These are phyloP conservation scores for Stigmatopora argus DNA, from an alignment of 2,113 vertebrate genomes.

Conservation along the genomic window DNA sequence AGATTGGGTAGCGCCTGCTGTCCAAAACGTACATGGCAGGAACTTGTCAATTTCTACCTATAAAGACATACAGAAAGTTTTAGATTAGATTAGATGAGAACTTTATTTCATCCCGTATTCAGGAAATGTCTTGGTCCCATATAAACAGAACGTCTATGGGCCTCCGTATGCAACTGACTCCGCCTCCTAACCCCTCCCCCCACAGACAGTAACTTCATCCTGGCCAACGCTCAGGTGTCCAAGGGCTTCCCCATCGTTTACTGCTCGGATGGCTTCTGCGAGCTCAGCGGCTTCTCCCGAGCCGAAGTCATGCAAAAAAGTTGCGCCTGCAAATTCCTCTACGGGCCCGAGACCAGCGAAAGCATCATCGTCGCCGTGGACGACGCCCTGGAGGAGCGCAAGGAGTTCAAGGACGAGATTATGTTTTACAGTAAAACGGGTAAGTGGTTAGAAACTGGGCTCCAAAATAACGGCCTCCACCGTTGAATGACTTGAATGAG, in stretches of 20 bases:
- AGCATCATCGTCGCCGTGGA: slow-evolving; percentile 88
- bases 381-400: slow-evolving; percentile 86
- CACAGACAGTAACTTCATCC: slow-evolving; percentile 97
- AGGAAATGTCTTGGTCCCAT: no score
- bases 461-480: not conserved
- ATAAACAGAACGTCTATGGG: no score
- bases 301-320: slow-evolving; percentile 99
- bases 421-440: slow-evolving; percentile 90
- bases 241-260: slow-evolving; percentile 97
- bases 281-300: slow-evolving; percentile 89
- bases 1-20: no score
- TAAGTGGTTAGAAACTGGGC: slow-evolving; percentile 10
- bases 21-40: no score
- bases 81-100: no score
- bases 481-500: not conserved
- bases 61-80: no score
- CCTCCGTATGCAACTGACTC: not conserved
- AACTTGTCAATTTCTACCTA: no score
- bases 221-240: slow-evolving; percentile 94
- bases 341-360: slow-evolving; percentile 87
- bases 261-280: slow-evolving; percentile 99
- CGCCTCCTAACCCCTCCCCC: slow-evolving; percentile 5
- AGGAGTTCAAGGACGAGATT: slow-evolving; percentile 95
- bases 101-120: no score
- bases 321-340: slow-evolving; percentile 94